Conservation (phyloP, 1,140 invertebrate species). For the Calephelis nemesis region DNA sequence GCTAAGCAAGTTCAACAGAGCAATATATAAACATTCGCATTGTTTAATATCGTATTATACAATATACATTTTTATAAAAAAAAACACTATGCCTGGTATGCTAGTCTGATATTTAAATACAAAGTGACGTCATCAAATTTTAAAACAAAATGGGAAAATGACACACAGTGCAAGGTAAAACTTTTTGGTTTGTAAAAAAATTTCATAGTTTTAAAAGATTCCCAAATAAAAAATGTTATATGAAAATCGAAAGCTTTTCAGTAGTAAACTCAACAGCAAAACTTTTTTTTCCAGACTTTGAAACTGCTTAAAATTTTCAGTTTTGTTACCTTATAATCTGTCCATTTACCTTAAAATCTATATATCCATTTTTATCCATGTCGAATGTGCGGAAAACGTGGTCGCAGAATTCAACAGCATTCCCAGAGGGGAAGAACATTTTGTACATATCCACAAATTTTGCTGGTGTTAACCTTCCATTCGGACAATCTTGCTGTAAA, state of each 20-base stretch:
- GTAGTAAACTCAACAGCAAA: no score
- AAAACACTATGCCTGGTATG: no score
- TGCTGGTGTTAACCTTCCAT: slow-evolving; percentile 96
- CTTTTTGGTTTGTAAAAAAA: no score
- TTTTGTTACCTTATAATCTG: slow-evolving; percentile 25
- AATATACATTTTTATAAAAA: no score
- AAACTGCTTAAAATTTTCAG: no score
- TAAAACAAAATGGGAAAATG: slow-evolving; percentile 33
- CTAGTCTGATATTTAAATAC: no score
- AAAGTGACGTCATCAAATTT: no score
- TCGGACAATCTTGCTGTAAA: slow-evolving; percentile 99
- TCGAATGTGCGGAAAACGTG: slow-evolving; percentile 99
- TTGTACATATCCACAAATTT: slow-evolving; percentile 99
- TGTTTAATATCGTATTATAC: slow-evolving; percentile 4
- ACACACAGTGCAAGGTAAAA: no score
- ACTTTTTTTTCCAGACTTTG: no score
- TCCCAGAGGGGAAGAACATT: slow-evolving; percentile 99
- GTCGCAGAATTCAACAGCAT: slow-evolving; percentile 99
- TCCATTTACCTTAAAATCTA: slow-evolving; percentile 92
- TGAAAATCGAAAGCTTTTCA: no score
- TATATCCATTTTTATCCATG: slow-evolving; percentile 99
- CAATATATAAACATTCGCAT: slow-evolving; percentile 22
- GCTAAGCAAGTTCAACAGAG: slow-evolving; percentile 31
- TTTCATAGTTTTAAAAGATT: no score
- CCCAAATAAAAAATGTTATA: no score